Conservation (phyloP, 30 jellyfish, hydroid and myxozoan species). For the Aurelia sp. region DNA sequence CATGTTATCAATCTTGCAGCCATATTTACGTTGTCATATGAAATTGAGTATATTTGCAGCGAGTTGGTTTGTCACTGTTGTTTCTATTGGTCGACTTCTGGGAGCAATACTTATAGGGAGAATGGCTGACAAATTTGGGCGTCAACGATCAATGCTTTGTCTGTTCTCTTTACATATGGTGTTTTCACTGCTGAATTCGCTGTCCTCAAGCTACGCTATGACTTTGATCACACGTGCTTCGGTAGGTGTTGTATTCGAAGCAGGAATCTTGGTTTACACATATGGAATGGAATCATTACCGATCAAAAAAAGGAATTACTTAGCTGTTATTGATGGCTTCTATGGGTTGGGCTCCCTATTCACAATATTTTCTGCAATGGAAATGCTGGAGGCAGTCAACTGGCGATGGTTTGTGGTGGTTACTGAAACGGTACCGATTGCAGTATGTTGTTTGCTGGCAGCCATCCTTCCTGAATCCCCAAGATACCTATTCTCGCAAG, state of each 20-base stretch:
- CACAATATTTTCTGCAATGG: background rate
- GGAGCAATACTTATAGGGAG: background rate
- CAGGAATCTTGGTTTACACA: background rate
- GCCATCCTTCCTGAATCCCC: too few relatives aligned
- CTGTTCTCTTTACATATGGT: background rate
- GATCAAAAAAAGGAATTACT: background rate
- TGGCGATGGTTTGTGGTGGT: conserved; percentile 3
- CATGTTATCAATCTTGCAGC: background rate
- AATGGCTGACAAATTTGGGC: conserved; percentile 13
- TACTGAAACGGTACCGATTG: too few relatives aligned
- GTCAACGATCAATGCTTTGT: background rate
- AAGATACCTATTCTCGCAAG: too few relatives aligned
- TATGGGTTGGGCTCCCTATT: background rate
- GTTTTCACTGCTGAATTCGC: background rate
- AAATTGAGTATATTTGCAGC: too few relatives aligned
- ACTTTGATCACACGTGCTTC: conserved; percentile 6
- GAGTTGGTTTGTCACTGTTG: too few relatives aligned
- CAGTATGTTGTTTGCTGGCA: too few relatives aligned
- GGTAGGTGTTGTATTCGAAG: background rate
- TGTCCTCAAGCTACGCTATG: background rate
- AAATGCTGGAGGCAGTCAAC: background rate
- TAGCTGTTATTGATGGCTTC: background rate
- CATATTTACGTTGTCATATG: conserved; percentile 9
- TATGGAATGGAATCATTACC: conserved; percentile 25
- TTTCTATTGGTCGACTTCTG: too few relatives aligned